Evolutionary conservation across 2,113 vertebrate species (phyloP), one percentile per base, ranked within the genome.

Genomic region (Notechis scutatus): DNA sequence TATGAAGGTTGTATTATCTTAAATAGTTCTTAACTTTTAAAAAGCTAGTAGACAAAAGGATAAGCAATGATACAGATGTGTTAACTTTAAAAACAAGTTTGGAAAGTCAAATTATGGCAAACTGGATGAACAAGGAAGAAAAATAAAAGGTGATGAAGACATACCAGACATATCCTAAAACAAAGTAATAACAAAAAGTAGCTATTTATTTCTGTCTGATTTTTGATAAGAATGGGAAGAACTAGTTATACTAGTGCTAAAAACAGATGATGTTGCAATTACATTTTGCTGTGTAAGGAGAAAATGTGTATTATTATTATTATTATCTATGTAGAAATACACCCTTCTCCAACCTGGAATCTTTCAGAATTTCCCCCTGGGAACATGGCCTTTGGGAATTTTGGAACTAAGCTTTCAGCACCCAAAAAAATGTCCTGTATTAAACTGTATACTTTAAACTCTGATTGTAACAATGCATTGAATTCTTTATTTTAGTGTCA

Each of bases 71-170:
- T 64, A 94, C 92, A 95, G 85, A 95, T 93, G 91, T 94, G 93
- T 92, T 93, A 92, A 95, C 91, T 93, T 93, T 94, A 90, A 96
- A 93, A 90, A 54, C 90, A 92, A 91, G n/a, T 21, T 64, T 94
- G 92, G 59, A 86, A 95, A 95, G 47, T 57, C 93, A 87, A 87
- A 45, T 52, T 55, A 26, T 26, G 18, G 93, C 59, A 88, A 64
- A 86, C 29, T 92, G 45, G 86, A 20, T 42, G 74, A 59, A 89
- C 74, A 8, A 11, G 10, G 93, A 94, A 88, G 90, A 87, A 61
- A 90, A 90, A 8, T 7, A 85, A 34, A n/a, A 57, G 39, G 20
- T 59, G 18, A 29, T 29, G 9, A 89, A 85, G 55, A 57, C 24
- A 34, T 12, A 89, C 1, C 21, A n/a, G 29, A 69, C 64, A 69